Evolutionary conservation across 2,888 invertebrate genomes (phyloP), one percentile per base, ranked within the genome.

Genomic region (Drosophila testacea): DNA sequence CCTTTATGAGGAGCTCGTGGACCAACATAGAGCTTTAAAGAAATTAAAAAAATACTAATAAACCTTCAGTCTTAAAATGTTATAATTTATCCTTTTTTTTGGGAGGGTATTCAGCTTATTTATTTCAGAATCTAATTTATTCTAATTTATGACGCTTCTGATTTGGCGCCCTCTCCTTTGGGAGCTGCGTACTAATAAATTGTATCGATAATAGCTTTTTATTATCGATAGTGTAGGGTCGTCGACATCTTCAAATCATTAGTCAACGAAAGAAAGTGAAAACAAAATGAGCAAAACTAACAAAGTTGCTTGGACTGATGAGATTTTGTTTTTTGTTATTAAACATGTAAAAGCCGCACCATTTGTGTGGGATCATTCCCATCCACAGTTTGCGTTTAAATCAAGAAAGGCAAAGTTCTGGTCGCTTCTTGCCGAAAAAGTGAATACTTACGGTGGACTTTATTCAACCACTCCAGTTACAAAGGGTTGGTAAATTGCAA

Each of bases 341-440:
- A 77, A 80, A 54, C 77, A 77, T 69, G 81, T 77, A 10, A 80
- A 80, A 41, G 61, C 64, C 0, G 69, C 77, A 4, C 81, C 77
- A 16, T 77, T 71, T 6, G 69, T 77, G 0, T 77, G 77, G 77
- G 81, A 77, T 48, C 73, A 77, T 54, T 57, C 59, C 7, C 77
- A 77, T 73, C 81, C 78, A 4, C 61, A 65, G 16, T 77, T 73
- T 46, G 46, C 64, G 6, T 75, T 46, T 11, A 76, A 76, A 30
- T 61, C 70, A 3, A 69, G 79, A 28, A 76, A 76, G 27, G 64
- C 76, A 1, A 76, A 79, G 30, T 76, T 76, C 55, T 76, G 76
- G 76, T 75, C 76, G 3, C 44, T 75, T 4, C 59, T 76, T n/a
- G 76, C 76, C 0, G 79, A 65, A 7, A 79, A 75, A 52, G 76